Base-by-base conservation (phyloP, 2,113 vertebrate species). In the Blennius ocellaris region DNA sequence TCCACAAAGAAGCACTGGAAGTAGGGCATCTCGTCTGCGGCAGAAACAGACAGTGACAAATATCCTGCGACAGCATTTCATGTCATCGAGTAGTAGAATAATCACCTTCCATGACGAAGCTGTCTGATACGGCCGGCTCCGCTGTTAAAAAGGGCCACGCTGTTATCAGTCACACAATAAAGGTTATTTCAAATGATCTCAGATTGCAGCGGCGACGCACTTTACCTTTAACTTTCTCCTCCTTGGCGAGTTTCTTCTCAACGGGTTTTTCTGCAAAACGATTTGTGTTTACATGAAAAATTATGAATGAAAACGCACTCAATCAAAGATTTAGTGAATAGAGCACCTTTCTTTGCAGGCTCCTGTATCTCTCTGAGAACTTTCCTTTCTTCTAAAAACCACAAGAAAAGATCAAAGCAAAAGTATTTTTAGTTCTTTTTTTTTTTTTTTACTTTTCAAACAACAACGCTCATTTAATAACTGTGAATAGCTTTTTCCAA, bases 1-100 rank as follows among this genome's bases (percentile, higher is more conserved):
- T 95, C 93, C 87, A 95, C 92, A 65, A 93, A 95, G 89, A 94
- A 93, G 75, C 94, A 95, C 87, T 95, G 94, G 87, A 95, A 94
- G 86, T 94, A 94, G 11, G 93, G 93, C 69, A 94, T 56, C 37
- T 94, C 92, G 4, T 94, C 94, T 94, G 88, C 3, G 37, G n/a
- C 68, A 4, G 21, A 4, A 30, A 30, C 21, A 30, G 2, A 30
- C 21, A 30, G 21, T 30, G 21, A 30, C 11, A 57, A 11, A 30
- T 4, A 30, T 30, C 21, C 21, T 30, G 21, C 21, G 2, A 30
- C 21, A 4, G 21, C 2, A 30, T 30, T 30, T 30, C 21, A 30
- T n/a, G 21, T 30, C 21, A 30, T 30, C n/a, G n/a, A n/a, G 21
- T 2, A 2, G 21, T 30, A 30, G 4, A 30, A 30, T 6, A 69